Evolutionary conservation across 2,113 vertebrate species (phyloP), one percentile per base, ranked within the genome.

Genomic region (human (Homo sapiens)): DNA sequence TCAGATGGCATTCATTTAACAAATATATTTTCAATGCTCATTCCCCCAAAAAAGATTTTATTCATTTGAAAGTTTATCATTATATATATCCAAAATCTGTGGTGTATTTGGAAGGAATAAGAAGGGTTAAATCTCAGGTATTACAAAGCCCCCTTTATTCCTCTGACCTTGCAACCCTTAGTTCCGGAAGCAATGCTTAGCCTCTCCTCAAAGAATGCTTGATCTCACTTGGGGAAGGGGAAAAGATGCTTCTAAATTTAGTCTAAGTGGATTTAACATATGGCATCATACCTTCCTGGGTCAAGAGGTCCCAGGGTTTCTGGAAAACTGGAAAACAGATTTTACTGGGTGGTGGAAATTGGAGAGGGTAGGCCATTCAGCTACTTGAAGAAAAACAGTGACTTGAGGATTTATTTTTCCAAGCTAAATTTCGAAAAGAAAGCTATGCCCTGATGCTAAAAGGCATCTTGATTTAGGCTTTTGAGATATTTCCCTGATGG

Each of bases 171-270:
- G 3, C 35, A 84, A 23, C 30, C 57, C 81, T 92, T n/a, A 3
- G 1, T 76, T 75, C 82, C 70, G 64, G 27, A 97, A 94, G 35
- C 45, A 57, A 85, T 78, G n/a, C 66, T n/a, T 81, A 1, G 38
- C 48, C 50, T 90, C 43, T 38, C 59, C 25, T 32, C 27, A 57
- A 87, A 84, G 79, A 59, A 57, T 57, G 30, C 93, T 95, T 93
- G 90, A 89, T 97, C 89, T 96, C 93, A 72, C 89, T 95, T 66
- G 50, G 61, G 48, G 57, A 13, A 81, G 38, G 45, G 59, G 7
- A 72, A 91, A 96, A 90, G 89, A 96, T 73, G 94, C 89, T 97
- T 96, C 96, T 97, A 94, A 97, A 97, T 97, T 97, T 92, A 96
- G 92, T 68, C 64, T 90, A 93, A 95, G 87, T 96, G 93, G 57